Evolutionary conservation across 2,888 invertebrate genomes (phyloP).

Genomic region (Eristalinus aeneus): DNA sequence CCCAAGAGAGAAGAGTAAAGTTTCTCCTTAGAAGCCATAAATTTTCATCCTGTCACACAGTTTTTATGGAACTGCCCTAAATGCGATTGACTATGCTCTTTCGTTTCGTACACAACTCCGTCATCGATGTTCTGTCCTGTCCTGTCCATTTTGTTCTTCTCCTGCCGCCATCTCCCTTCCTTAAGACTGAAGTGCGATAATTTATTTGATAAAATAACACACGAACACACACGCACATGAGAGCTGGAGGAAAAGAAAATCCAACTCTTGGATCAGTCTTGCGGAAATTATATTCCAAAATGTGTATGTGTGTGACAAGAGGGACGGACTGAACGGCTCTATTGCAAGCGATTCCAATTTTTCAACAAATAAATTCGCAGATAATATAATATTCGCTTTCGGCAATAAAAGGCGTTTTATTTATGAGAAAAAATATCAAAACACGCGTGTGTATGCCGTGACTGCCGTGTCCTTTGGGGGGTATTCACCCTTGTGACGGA

Average conservation of each 20-base stretch:
- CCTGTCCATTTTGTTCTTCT: neutral
- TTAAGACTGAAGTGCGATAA: constrained; percentile 39
- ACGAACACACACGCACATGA: neutral
- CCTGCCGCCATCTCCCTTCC: neutral
- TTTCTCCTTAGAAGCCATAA: constrained; percentile 54
- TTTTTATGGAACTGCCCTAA: constrained; percentile 68
- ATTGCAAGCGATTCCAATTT: constrained; percentile 36
- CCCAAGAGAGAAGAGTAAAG: constrained; percentile 43
- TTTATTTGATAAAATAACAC: constrained; percentile 41
- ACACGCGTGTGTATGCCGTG: constrained; percentile 38
- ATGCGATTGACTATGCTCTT: constrained; percentile 52
- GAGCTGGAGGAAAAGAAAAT: constrained; percentile 2
- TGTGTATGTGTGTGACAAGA: constrained; percentile 14
- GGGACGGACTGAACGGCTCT: constrained; percentile 15
- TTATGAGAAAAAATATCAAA: constrained; percentile 65
- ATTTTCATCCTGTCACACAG: constrained; percentile 64
- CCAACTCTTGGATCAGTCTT: constrained; percentile 11
- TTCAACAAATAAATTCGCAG: constrained; percentile 61
- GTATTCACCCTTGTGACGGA: constrained; percentile 12
- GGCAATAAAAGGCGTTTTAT: constrained; percentile 69
- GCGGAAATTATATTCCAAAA: constrained; percentile 54
- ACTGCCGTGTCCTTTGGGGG: neutral
- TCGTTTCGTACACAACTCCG: constrained; percentile 27
- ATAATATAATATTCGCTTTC: constrained; percentile 45
- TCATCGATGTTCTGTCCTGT: neutral